Evolutionary conservation across 2,888 invertebrate species (phyloP).

Genomic region (Neoaliturus tenellus): DNA sequence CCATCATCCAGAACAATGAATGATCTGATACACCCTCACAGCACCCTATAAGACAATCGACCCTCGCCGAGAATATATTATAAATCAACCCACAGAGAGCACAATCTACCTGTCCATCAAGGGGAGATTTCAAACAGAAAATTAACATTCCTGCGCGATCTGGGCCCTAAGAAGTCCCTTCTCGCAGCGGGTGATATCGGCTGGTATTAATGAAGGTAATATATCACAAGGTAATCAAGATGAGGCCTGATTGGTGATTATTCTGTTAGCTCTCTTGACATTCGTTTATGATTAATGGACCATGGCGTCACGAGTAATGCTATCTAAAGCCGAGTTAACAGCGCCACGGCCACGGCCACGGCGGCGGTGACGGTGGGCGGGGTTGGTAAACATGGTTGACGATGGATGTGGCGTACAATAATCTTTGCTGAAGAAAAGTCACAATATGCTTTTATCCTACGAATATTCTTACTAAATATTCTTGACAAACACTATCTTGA

Average conservation of each 20-base stretch:
- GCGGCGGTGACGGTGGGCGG: not conserved
- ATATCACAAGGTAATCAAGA: conserved; percentile 16
- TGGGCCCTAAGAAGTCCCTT: not conserved
- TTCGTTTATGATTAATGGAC: conserved; percentile 32
- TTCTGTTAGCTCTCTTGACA: conserved; percentile 33
- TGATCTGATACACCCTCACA: not conserved
- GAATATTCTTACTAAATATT: too few species aligned
- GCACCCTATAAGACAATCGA: conserved; percentile 15
- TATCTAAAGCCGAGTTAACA: not conserved
- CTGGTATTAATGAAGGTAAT: conserved; percentile 29
- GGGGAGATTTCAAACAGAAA: not conserved
- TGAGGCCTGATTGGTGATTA: conserved; percentile 30
- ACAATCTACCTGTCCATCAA: conserved; percentile 20
- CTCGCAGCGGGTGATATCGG: conserved; percentile 22
- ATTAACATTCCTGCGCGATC: conserved; percentile 19
- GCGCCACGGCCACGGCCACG: not conserved
- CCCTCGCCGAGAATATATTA: not conserved
- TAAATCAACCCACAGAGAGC: not conserved
- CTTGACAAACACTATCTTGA: too few species aligned
- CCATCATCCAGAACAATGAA: not conserved
- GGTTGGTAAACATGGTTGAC: too few species aligned
- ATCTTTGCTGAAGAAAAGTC: too few species aligned
- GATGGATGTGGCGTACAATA: too few species aligned
- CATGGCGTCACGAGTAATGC: not conserved
- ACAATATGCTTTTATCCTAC: too few species aligned